Percentiles rank a stretch among this genome's conserved stretches.
These are phyloP conservation scores for Eospalax fontanierii DNA, from an alignment of 2,797 vertebrate genomes.

Conservation along the genomic window DNA sequence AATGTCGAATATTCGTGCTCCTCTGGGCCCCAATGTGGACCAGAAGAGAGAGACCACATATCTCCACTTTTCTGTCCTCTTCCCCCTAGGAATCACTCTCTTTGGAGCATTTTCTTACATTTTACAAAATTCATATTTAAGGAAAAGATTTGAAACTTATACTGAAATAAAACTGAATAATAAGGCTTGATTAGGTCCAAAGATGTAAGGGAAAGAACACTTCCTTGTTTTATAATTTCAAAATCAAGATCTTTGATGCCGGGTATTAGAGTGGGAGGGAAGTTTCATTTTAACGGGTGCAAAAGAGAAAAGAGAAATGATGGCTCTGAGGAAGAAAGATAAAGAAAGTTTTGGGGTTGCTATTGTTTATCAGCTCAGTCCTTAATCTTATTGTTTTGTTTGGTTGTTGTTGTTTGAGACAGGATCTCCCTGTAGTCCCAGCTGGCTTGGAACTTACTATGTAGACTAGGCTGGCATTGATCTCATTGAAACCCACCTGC, in stretches of 20 bases:
- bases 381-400: background rate
- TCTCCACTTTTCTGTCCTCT: background rate
- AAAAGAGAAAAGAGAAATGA: background rate
- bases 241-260: slow-evolving; percentile 49
- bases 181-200: slow-evolving; percentile 67
- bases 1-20: background rate
- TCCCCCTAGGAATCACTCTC: background rate
- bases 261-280: background rate
- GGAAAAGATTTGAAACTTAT: background rate
- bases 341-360: background rate
- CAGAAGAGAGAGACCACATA: background rate
- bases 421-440: no score
- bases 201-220: slow-evolving; percentile 56
- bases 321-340: background rate
- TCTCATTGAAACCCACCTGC: no score
- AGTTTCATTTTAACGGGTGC: background rate
- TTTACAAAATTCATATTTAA: slow-evolving; percentile 24
- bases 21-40: background rate
- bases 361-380: background rate
- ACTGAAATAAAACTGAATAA: slow-evolving; percentile 64
- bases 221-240: slow-evolving; percentile 67
- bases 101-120: slow-evolving; percentile 46
- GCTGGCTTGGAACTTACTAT: no score
- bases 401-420: background rate
- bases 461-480: no score